Conservation (phyloP, 2,113 vertebrate genomes). For the Salminus brasiliensis region DNA sequence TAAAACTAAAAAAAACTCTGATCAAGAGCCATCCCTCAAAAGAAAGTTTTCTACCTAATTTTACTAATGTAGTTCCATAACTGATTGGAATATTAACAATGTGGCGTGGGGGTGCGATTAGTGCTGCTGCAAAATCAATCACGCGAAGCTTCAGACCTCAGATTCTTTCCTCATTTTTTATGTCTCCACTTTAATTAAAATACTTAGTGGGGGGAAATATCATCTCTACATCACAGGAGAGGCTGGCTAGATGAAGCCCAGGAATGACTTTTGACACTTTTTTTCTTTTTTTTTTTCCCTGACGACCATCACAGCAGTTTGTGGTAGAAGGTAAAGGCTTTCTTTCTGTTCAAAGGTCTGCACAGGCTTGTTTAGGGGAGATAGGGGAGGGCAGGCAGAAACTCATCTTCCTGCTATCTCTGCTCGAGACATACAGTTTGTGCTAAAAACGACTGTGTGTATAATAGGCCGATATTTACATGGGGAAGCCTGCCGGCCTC, state of each 20-base stretch:
- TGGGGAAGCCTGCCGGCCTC: slow-evolving; percentile 38
- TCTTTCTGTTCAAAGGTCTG: slow-evolving; percentile 58
- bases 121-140: slow-evolving; percentile 57
- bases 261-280: slow-evolving; percentile 3
- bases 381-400: slow-evolving; percentile 64
- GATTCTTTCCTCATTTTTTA: slow-evolving; percentile 41
- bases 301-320: slow-evolving; percentile 38
- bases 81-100: slow-evolving; percentile 53
- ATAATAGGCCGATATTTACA: slow-evolving; percentile 50
- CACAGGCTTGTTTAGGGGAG: slow-evolving; percentile 64
- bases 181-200: slow-evolving; percentile 57
- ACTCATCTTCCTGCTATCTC: slow-evolving; percentile 68
- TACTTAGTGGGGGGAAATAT: slow-evolving; percentile 36
- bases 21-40: slow-evolving; percentile 51
- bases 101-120: slow-evolving; percentile 51
- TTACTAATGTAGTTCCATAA: slow-evolving; percentile 62
- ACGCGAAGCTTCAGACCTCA: slow-evolving; percentile 42
- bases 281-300: slow-evolving; percentile 17
- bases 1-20: background rate
- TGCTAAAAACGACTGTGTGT: slow-evolving; percentile 37
- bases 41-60: slow-evolving; percentile 56
- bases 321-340: slow-evolving; percentile 50
- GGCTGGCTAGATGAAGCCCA: background rate
- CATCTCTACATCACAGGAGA: slow-evolving; percentile 28
- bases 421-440: slow-evolving; percentile 49